Evolutionary conservation across 2,888 invertebrate genomes (phyloP), one percentile per base, ranked within the genome.

Genomic region (Xylophagus ater): DNA sequence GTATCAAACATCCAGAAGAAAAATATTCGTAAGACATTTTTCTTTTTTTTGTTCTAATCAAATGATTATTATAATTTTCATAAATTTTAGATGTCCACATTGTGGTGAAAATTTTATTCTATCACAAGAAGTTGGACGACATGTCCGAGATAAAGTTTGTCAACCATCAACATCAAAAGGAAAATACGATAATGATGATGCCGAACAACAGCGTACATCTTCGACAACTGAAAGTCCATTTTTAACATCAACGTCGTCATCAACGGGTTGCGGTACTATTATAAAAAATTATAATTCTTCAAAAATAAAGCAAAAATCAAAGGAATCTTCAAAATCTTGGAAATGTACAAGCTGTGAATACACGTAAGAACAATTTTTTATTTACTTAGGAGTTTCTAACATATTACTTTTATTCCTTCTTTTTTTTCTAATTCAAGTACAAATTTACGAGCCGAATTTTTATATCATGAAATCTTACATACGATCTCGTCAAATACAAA

Each of bases 391-490:
- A n/a, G n/a, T n/a, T n/a, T n/a, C n/a, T n/a, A n/a, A n/a, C 9
- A 20, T 26, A n/a, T 6, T 26, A 9, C 13, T 9, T 26, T 26
- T 5, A 26, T 26, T 26, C 26, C 4, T 24, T 26, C 8, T 9
- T 10, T 47, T 46, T 12, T 42, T 52, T 52, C 8, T 13, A 29
- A 38, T 42, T 12, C 8, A 18, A 50, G 48, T 6, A 74, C 78
- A 0, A 68, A 73, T 36, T 78, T 78, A 1, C 71, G 77, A 45
- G 74, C 84, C 0, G 85, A 85, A 54, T 70, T 79, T 38, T 66
- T 82, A 40, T 84, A 76, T 55, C 86, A 86, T 59, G 72, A 78
- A 47, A 72, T 78, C 1, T 64, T 83, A 2, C 85, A 85, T 54
- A 63, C 65, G 0, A 43, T 52, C 2, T 57, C 59, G 33, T 36